Evolutionary conservation across 2,888 invertebrate species (phyloP).

Genomic region (Apeira syringaria): DNA sequence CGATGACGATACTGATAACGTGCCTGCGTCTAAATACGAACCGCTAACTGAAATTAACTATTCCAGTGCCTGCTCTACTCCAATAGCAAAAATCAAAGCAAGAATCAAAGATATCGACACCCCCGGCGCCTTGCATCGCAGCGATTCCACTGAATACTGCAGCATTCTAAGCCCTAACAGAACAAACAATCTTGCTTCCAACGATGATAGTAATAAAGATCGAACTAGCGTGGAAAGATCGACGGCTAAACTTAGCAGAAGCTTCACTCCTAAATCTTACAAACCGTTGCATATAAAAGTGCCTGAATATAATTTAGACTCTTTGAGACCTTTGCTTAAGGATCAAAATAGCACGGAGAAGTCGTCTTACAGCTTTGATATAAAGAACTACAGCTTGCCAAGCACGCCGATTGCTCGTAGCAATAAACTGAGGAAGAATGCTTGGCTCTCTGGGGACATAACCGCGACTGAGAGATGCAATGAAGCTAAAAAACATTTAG

Average conservation of each 20-base stretch:
- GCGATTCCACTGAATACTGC: conserved; percentile 79
- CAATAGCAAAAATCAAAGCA: conserved; percentile 60
- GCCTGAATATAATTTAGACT: conserved; percentile 68
- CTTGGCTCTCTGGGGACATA: conserved; percentile 78
- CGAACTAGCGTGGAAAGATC: conserved; percentile 48
- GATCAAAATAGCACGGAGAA: conserved; percentile 46
- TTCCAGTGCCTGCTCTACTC: conserved; percentile 72
- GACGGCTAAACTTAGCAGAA: conserved; percentile 62
- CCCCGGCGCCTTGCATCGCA: conserved; percentile 63
- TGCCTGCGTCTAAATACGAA: conserved; percentile 45
- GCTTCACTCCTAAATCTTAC: conserved; percentile 76
- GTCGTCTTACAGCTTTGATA: conserved; percentile 75
- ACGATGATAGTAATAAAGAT: conserved; percentile 49
- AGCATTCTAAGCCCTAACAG: conserved; percentile 73
- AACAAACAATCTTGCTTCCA: conserved; percentile 44
- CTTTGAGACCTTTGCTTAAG: conserved; percentile 61
- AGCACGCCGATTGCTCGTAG: conserved; percentile 80
- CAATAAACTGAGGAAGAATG: conserved; percentile 79
- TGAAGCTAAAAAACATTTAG: conserved; percentile 29
- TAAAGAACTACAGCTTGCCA: conserved; percentile 76
- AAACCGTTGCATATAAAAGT: conserved; percentile 75
- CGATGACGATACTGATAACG: conserved; percentile 41
- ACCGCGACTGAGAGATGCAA: conserved; percentile 36
- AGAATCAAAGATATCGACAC: conserved; percentile 63
- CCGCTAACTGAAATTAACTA: conserved; percentile 54